A percentile compares a stretch with the other conserved stretches of the same genome.
Evolutionary conservation across 2,888 invertebrate genomes (phyloP).

Genomic region (Megastigmus dorsalis): DNA sequence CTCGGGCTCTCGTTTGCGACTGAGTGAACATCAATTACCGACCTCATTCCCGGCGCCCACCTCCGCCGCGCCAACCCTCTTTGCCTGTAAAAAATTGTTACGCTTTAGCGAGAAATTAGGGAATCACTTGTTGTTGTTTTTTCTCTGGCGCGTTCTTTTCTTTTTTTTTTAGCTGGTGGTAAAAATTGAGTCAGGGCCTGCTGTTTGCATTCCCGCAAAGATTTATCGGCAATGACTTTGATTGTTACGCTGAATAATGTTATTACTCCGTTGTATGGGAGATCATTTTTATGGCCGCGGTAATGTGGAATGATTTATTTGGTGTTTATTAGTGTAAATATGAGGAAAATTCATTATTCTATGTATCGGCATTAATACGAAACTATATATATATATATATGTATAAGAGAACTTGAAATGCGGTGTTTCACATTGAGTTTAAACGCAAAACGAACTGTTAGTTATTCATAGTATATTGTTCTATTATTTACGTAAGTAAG

Average conservation of each 20-base stretch:
- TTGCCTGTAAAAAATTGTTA: constrained; percentile 50
- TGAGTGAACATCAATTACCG: constrained; percentile 54
- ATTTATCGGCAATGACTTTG: not conserved
- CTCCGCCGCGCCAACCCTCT: constrained; percentile 28
- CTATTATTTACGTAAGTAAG: too few species aligned
- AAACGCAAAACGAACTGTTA: too few species aligned
- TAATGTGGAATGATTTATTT: too few species aligned
- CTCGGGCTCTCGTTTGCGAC: constrained; percentile 31
- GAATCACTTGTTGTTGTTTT: constrained; percentile 34
- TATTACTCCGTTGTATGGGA: not conserved
- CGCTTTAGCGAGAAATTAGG: constrained; percentile 52
- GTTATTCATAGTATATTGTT: too few species aligned
- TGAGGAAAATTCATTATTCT: too few species aligned
- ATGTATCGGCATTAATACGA: too few species aligned
- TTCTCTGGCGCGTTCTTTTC: constrained; percentile 16
- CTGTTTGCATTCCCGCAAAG: not conserved
- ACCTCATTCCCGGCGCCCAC: constrained; percentile 25
- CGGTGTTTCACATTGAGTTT: too few species aligned
- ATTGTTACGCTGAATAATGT: constrained; percentile 7
- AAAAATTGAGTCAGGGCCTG: not conserved
- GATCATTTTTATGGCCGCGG: too few species aligned
- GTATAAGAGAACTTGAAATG: too few species aligned
- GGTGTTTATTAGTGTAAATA: too few species aligned
- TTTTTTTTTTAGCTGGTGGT: not conserved
- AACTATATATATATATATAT: too few species aligned